Percentiles rank a stretch among this genome's conserved stretches.
Conservation (phyloP, 2,888 invertebrate genomes). For the Athalia rosae region DNA sequence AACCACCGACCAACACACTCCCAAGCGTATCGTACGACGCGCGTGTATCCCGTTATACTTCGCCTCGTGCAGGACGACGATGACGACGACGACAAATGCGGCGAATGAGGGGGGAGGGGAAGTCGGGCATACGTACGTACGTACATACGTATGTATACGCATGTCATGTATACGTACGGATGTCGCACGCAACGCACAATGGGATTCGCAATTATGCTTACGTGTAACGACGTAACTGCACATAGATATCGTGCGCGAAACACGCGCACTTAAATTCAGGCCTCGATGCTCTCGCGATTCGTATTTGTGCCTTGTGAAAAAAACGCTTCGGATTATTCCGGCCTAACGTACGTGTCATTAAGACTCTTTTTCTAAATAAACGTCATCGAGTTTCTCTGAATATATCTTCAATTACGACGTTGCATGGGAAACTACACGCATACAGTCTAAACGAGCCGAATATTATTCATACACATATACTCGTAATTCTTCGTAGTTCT, state of each 20-base stretch:
- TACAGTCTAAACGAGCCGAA: no score
- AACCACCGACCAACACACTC: not conserved
- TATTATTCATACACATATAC: no score
- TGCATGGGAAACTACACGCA: no score
- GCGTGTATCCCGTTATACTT: slow-evolving; percentile 35
- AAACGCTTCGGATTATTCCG: no score
- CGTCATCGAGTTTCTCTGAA: no score
- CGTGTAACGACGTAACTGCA: slow-evolving; percentile 20
- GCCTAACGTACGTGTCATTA: no score
- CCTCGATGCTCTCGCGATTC: slow-evolving; percentile 29
- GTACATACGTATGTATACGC: not conserved
- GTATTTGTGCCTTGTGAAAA: slow-evolving; percentile 1
- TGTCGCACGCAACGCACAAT: slow-evolving; percentile 12
- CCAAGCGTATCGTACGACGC: not conserved
- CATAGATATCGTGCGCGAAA: not conserved
- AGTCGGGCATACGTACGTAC: slow-evolving; percentile 10
- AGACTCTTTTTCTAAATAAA: no score
- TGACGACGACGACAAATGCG: not conserved
- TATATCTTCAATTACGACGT: no score
- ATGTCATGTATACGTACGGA: no score
- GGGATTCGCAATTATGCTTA: not conserved
- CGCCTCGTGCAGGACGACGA: slow-evolving; percentile 9
- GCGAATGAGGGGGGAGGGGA: slow-evolving; percentile 24
- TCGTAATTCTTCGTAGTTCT: no score
- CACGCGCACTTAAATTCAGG: not conserved